Conservation (phyloP, 2,797 vertebrate genomes). For the Cuniculus paca region DNA sequence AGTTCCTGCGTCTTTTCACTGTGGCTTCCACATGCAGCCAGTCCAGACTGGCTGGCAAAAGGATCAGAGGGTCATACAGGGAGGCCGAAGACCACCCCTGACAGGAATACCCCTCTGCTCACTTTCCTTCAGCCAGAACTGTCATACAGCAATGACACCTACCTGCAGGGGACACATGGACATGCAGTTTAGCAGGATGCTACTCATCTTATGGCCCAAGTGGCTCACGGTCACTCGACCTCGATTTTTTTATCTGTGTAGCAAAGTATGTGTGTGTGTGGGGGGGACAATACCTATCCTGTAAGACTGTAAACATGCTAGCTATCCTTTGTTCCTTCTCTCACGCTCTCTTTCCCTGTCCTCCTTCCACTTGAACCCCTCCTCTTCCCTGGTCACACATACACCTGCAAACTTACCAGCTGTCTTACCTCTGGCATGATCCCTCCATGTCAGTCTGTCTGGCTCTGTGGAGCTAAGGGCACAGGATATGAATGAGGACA, state of each 20-base stretch:
- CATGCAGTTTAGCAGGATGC: too few relatives aligned
- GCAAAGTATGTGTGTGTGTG: not conserved
- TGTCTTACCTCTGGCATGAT: not conserved
- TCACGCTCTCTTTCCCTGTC: not conserved
- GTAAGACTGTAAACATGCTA: not conserved
- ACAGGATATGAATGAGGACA: not conserved
- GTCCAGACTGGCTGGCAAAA: not conserved
- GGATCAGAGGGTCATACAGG: not conserved
- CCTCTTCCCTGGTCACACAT: not conserved
- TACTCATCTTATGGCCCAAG: not conserved
- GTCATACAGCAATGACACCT: accelerated
- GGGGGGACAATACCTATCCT: not conserved
- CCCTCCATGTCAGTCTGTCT: not conserved
- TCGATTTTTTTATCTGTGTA: not conserved
- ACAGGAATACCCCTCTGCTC: not conserved
- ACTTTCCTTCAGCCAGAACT: not conserved
- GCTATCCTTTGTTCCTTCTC: not conserved
- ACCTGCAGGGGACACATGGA: not conserved
- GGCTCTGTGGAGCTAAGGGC: not conserved
- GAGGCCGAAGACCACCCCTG: not conserved
- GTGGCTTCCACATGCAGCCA: not conserved
- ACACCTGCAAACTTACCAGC: not conserved
- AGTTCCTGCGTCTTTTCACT: too few relatives aligned
- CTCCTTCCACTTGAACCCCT: too few relatives aligned
- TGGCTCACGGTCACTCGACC: not conserved